Evolutionary conservation across 2,113 vertebrate species (phyloP), one percentile per base, ranked within the genome.

Genomic region (Anguilla rostrata): DNA sequence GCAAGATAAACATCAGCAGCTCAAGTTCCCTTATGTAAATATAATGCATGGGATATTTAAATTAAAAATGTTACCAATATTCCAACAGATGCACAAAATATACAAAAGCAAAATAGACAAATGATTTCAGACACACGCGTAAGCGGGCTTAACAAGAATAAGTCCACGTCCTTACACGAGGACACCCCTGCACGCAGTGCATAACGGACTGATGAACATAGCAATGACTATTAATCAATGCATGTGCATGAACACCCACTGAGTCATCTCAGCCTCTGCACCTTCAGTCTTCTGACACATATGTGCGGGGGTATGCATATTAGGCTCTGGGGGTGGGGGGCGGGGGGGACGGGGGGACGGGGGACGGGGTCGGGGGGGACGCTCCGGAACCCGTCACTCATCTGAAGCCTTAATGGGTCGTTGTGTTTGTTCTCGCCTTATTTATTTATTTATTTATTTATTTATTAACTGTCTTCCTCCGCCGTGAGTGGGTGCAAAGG

Each of bases 341-440:
- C 34, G 34, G 34, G 34, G 34, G 34, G 34, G 34, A 34, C 34
- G 34, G 34, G 34, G n/a, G n/a, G n/a, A n/a, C n/a, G n/a, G n/a
- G 34, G 34, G 34, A 34, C 34, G 34, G 0, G 34, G 34, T 34
- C 34, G 34, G 34, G 34, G 34, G 34, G 34, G 34, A 34, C 34
- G 82, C 89, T 89, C 85, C 86, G 7, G 1, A 34, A 86, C 88
- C 87, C 89, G 90, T 89, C 92, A 88, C 85, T 93, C 91, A 91
- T 83, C 78, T 80, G 83, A 83, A 83, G 87, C 86, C 81, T 71
- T 43, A 41, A 63, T 26, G 81, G 71, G 40, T 56, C 87, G 80
- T 20, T 80, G 87, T 88, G 84, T 12, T 84, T 82, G 82, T 87
- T 89, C 88, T 89, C 85, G 86, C 88, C 88, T n/a, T n/a, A n/a